Percentiles rank a stretch among this genome's conserved stretches.
Evolutionary conservation across 2,888 invertebrate genomes (phyloP).

Genomic region (Pachliopta kotzebuea): DNA sequence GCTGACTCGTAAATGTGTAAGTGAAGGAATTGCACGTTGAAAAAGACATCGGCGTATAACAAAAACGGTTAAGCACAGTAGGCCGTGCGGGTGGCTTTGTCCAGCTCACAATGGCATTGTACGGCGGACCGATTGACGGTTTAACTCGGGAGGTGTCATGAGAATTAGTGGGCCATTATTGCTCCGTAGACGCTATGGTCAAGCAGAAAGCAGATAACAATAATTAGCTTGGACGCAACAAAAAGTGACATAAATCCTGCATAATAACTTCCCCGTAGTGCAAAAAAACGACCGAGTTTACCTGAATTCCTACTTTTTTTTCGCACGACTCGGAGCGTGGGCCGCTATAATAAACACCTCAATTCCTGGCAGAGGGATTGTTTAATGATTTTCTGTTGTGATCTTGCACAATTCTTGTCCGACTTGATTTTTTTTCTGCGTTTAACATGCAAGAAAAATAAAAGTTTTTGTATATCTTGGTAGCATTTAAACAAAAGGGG

Average conservation of each 20-base stretch:
- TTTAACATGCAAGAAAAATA: conserved; percentile 66
- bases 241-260: conserved; percentile 80
- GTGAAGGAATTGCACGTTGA: conserved; percentile 51
- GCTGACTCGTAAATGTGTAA: conserved; percentile 44
- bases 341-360: conserved; percentile 78
- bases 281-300: conserved; percentile 71
- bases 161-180: conserved; percentile 79
- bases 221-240: conserved; percentile 75
- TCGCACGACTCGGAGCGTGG: conserved; percentile 63
- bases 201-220: conserved; percentile 77
- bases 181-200: conserved; percentile 68
- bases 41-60: conserved; percentile 71
- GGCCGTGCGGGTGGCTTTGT: conserved; percentile 75
- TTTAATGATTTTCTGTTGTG: conserved; percentile 79
- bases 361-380: conserved; percentile 76
- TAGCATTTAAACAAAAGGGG: conserved; percentile 78
- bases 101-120: conserved; percentile 57
- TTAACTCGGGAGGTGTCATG: conserved; percentile 73
- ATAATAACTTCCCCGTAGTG: conserved; percentile 70
- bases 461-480: conserved; percentile 72
- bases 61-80: conserved; percentile 71
- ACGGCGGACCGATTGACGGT: conserved; percentile 64
- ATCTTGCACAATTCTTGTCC: conserved; percentile 75
- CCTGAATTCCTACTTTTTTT: conserved; percentile 68
- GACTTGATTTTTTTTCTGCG: conserved; percentile 57